Percentiles rank a stretch among this genome's conserved stretches.
These are phyloP conservation scores for Cordilura impudica DNA, from an alignment of 2,888 invertebrate genomes.

Conservation along the genomic window DNA sequence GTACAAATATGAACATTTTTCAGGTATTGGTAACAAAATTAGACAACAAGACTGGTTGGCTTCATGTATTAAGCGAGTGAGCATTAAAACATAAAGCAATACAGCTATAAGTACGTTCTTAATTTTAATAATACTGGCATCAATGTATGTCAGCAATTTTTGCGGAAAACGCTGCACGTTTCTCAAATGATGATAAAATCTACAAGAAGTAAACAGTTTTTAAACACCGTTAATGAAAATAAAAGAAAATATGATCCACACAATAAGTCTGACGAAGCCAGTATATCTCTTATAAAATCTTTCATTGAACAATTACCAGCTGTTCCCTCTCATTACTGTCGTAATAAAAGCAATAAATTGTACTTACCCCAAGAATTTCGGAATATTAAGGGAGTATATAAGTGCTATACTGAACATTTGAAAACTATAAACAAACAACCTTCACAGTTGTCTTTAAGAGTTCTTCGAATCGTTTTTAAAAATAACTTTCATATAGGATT, in stretches of 20 bases:
- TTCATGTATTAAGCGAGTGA: conserved; percentile 37
- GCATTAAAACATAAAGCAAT: conserved; percentile 19
- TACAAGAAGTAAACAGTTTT: conserved; percentile 12
- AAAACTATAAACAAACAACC: conserved; percentile 12
- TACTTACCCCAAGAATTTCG: conserved; percentile 30
- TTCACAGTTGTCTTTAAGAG: too few relatives aligned
- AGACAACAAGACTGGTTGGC: conserved; percentile 44
- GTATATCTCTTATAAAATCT: conserved; percentile 10
- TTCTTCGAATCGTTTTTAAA: conserved; percentile 22
- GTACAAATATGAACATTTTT: conserved; percentile 38
- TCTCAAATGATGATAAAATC: conserved; percentile 39
- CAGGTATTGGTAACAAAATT: conserved; percentile 42
- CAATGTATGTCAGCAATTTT: conserved; percentile 54
- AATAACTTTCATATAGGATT: not conserved
- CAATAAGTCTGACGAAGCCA: conserved; percentile 40
- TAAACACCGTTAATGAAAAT: conserved; percentile 22
- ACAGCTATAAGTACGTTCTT: conserved; percentile 43
- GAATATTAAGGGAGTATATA: not conserved
- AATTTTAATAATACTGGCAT: conserved; percentile 24
- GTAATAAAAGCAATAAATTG: conserved; percentile 51
- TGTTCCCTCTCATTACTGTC: conserved; percentile 49
- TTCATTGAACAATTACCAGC: conserved; percentile 54
- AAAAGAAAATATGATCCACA: conserved; percentile 15
- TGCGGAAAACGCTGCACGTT: conserved; percentile 53
- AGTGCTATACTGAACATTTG: conserved; percentile 4